Conservation (phyloP, 1,140 invertebrate species). For the Formica selysi region DNA sequence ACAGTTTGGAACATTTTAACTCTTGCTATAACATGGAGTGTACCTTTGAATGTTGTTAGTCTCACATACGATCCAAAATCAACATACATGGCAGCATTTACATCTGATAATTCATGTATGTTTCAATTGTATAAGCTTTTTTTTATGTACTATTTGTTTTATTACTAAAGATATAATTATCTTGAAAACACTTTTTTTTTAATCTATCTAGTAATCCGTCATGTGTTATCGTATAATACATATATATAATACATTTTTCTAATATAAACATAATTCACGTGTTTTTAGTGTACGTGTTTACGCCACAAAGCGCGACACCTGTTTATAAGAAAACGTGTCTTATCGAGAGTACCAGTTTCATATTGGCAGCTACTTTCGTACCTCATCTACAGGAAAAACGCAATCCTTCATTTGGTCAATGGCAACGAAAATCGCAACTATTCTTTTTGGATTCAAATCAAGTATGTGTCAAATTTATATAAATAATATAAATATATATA, state of each 20-base stretch:
- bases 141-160: conserved; percentile 14
- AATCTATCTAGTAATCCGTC: background rate
- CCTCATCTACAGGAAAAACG: conserved; percentile 84
- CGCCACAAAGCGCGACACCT: conserved; percentile 86
- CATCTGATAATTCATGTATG: conserved; percentile 88
- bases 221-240: background rate
- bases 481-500: too few relatives aligned
- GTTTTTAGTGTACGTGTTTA: conserved; percentile 88
- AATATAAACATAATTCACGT: conserved; percentile 34
- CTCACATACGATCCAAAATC: conserved; percentile 88
- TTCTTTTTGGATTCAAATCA: conserved; percentile 88
- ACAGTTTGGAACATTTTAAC: conserved; percentile 92
- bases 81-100: conserved; percentile 90
- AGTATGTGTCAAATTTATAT: conserved; percentile 75
- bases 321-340: conserved; percentile 86
- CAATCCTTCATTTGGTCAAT: conserved; percentile 83
- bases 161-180: background rate
- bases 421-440: conserved; percentile 88
- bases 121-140: conserved; percentile 28
- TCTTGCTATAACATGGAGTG: conserved; percentile 88
- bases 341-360: conserved; percentile 81
- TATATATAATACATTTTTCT: background rate
- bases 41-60: conserved; percentile 86
- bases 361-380: conserved; percentile 87
- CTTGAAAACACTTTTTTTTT: background rate